phyloP scores from a whole-genome alignment of 2,113 vertebrate genomes.

The Centrocercus urophasianus region DNA sequence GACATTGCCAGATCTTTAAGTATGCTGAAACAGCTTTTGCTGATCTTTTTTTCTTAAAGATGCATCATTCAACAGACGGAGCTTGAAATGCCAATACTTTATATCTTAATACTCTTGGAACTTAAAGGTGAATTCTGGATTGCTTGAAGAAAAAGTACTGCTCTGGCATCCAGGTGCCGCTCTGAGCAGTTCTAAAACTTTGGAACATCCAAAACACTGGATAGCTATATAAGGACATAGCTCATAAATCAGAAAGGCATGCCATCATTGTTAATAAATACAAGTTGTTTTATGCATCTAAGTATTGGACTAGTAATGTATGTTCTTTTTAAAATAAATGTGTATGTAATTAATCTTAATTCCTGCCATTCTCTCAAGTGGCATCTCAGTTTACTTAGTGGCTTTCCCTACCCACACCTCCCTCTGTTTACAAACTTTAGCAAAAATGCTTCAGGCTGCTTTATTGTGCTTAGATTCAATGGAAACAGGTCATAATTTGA shows the following conservation, averaged over 20 bases:
- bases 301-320: not conserved
- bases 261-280: not conserved
- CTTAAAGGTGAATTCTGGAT: conserved; percentile 6
- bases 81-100: conserved; percentile 8
- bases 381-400: not conserved
- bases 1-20: not conserved
- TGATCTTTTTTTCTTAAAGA: not conserved
- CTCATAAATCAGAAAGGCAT: not conserved
- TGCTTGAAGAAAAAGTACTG: not conserved
- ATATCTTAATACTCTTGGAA: not conserved
- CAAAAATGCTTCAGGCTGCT: not conserved
- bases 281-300: rapidly evolving
- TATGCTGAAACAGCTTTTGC: not conserved
- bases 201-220: not conserved
- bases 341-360: not conserved
- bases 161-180: not conserved
- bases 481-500: not conserved
- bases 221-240: not conserved
- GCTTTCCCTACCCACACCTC: not conserved
- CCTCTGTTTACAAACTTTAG: not conserved
- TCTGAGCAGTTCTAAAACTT: not conserved
- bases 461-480: not conserved
- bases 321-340: not conserved
- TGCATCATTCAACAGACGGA: not conserved
- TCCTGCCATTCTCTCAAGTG: not conserved